Evolutionary conservation across 2,888 invertebrate species (phyloP), one percentile per base, ranked within the genome.

Genomic region (Polymixis lichenea): DNA sequence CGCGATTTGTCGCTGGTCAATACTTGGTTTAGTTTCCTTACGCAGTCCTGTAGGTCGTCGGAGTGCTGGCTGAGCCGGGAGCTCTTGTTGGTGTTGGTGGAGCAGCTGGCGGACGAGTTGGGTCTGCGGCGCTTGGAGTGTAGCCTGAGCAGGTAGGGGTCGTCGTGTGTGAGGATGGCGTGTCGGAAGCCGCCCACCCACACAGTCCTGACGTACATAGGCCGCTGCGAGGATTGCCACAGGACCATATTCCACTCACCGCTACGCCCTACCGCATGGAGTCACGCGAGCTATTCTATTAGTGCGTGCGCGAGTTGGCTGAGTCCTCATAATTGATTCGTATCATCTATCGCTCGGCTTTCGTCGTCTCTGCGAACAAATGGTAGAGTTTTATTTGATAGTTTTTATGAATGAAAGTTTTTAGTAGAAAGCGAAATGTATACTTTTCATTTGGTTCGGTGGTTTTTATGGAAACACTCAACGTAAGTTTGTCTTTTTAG

Each of bases 111-210:
- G 0, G 95, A 95, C 1, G 95, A 96, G 81, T 93, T 89, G 0
- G 96, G 96, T 65, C 96, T 91, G 83, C 84, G 91, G 87, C 87
- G 91, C 90, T 80, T 93, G 72, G 84, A 86, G 89, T 85, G 84
- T 5, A 94, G 88, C 78, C 92, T 93, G 25, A 93, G 88, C 75
- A 93, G 92, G 85, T 93, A 93, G 1, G 96, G 97, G 92, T 98
- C 98, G 93, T 97, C 97, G 78, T 97, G 95, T 11, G 97, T 96
- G 70, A 98, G 95, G 67, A 98, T 97, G 28, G 98, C 98, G 95
- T 97, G 97, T 84, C 98, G 97, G 87, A 97, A 97, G 32, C 98
- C 98, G 90, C 98, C 97, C 77, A 98, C 97, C 98, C 98, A 98
- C 72, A 97, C 97, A 65, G 97, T 97, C 88, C 96, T 96, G 83